Percentiles rank a stretch among this genome's conserved stretches.
Evolutionary conservation across 2,113 vertebrate genomes (phyloP).

Genomic region (Acanthisitta chloris): DNA sequence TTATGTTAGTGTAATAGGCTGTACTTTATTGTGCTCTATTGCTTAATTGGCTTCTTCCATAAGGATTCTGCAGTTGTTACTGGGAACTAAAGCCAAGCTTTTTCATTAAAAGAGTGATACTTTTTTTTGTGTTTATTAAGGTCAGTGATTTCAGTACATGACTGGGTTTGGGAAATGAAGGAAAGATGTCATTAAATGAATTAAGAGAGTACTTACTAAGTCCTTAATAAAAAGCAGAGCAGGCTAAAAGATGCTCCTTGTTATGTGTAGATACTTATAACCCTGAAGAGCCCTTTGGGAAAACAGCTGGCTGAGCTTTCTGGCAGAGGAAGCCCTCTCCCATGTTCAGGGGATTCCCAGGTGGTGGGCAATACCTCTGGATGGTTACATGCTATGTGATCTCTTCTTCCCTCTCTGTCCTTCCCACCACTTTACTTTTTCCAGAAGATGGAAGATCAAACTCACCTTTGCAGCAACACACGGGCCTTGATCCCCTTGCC

Average conservation of each 20-base stretch:
- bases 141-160: background rate
- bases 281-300: slow-evolving; percentile 1
- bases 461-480: background rate
- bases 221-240: slow-evolving; percentile 17
- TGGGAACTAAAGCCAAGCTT: background rate
- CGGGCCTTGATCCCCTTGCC: background rate
- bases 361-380: background rate
- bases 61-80: slow-evolving; percentile 7
- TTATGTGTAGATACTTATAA: background rate
- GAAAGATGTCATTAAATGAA: slow-evolving; percentile 16
- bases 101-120: background rate
- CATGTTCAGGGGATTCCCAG: background rate
- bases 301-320: slow-evolving; percentile 39
- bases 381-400: background rate
- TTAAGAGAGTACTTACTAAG: background rate
- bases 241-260: slow-evolving; percentile 13
- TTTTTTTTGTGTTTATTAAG: background rate
- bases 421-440: background rate
- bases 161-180: background rate
- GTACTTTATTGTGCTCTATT: slow-evolving; percentile 28
- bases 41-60: slow-evolving; percentile 23
- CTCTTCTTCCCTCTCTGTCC: background rate
- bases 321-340: slow-evolving; percentile 11
- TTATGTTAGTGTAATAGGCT: slow-evolving; percentile 23
- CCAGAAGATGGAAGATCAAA: background rate